Evolutionary conservation across 2,797 vertebrate genomes (phyloP), one percentile per base, ranked within the genome.

Genomic region (Tadarida brasiliensis): DNA sequence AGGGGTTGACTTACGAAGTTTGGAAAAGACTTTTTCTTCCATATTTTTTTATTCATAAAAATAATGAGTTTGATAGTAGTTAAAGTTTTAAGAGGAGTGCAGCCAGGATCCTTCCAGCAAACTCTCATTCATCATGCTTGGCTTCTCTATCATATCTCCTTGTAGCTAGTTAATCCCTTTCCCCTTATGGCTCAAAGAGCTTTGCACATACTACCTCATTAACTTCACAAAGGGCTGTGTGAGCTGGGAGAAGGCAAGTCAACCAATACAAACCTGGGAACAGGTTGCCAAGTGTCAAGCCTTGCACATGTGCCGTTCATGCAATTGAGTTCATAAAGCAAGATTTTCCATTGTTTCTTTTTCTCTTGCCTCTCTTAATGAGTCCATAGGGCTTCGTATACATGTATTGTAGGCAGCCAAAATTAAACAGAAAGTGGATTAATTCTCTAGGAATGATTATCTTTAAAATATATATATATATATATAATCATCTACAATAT

Each of bases 21-120:
- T 85, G 35, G 14, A 63, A 39, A 5, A 87, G 16, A 49, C 35
- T 78, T 16, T 74, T 91, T 87, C 39, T 85, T 39, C 14, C 24
- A 7, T 16, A 51, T 35, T 59, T 12, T 87, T 91, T 88, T 57
- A 39, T 92, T 91, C 67, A 81, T 33, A 94, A 91, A 95, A 92
- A 94, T 94, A 94, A 92, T 87, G 47, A 91, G 24, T 95, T 94
- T 94, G 83, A 84, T 94, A 85, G 63, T 15, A 81, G 76, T 82
- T 94, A 57, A 70, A 90, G 28, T 83, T 51, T 70, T 63, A 65
- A 85, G 74, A 85, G 44, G 61, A 93, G 94, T 91, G 92, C 30
- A 76, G 24, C 56, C 57, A 68, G 35, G 63, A 89, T 68, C 28
- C 70, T 93, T 51, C 33, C 15, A 56, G 65, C 47, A 95, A 91